Percentiles rank a stretch among this genome's conserved stretches.
phyloP scores from a whole-genome alignment of 2,888 invertebrate genomes.

The Aphelenchoides bicaudatus region DNA sequence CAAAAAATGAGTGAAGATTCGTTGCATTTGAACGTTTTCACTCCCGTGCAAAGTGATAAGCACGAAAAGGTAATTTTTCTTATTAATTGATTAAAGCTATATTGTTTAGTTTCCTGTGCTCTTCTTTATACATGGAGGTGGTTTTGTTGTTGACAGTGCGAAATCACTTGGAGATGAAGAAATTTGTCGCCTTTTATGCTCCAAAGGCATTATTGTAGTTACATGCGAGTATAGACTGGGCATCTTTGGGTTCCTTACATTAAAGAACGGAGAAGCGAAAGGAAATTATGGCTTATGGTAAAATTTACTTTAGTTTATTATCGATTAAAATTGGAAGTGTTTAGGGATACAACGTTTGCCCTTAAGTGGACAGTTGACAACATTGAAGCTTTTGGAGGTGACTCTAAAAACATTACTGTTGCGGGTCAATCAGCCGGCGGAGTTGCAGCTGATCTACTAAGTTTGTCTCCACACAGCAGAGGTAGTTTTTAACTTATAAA shows the following conservation, averaged over 20 bases:
- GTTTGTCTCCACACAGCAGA: conserved; percentile 26
- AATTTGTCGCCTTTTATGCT: conserved; percentile 38
- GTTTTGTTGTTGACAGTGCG: conserved; percentile 30
- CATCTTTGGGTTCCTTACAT: conserved; percentile 42
- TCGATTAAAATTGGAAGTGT: too few relatives aligned
- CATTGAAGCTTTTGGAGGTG: conserved; percentile 48
- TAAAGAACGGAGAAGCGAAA: conserved; percentile 12
- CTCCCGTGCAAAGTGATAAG: conserved; percentile 24
- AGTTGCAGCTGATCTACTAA: conserved; percentile 24
- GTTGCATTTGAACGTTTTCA: conserved; percentile 35
- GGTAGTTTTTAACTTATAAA: conserved; percentile 10
- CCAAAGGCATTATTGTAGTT: conserved; percentile 44
- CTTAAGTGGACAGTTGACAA: conserved; percentile 52
- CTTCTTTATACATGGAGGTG: conserved; percentile 36
- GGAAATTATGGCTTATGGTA: conserved; percentile 57
- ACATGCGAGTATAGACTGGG: conserved; percentile 49
- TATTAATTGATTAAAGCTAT: too few relatives aligned
- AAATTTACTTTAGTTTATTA: conserved; percentile 21
- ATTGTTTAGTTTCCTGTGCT: conserved; percentile 26
- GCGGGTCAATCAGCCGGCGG: conserved; percentile 51
- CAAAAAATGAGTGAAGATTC: conserved; percentile 29
- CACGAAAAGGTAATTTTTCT: too few relatives aligned
- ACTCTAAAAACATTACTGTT: conserved; percentile 49
- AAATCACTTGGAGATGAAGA: conserved; percentile 29
- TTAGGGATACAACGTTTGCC: conserved; percentile 47